A percentile compares a stretch with the other conserved stretches of the same genome.
These are phyloP conservation scores for Agonopterix subpropinquella DNA, from an alignment of 2,888 invertebrate genomes.

Conservation along the genomic window DNA sequence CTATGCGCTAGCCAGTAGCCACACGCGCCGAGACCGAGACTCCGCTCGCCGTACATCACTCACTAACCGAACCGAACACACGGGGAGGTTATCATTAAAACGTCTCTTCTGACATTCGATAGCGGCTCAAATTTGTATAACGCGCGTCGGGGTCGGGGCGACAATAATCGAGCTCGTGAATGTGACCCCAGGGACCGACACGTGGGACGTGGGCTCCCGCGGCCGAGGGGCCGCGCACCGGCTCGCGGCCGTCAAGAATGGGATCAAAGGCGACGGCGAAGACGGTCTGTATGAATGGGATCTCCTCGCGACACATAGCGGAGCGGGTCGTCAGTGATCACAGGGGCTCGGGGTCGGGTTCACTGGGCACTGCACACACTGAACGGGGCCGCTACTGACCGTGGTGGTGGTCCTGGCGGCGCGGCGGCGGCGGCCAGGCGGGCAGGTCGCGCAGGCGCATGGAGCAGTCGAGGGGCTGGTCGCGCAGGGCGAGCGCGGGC, in stretches of 20 bases:
- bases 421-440: slow-evolving; percentile 61
- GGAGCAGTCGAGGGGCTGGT: slow-evolving; percentile 84
- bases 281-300: not conserved
- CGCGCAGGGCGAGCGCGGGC: slow-evolving; percentile 79
- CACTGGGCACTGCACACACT: not conserved
- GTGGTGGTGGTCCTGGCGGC: slow-evolving; percentile 31
- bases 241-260: slow-evolving; percentile 9
- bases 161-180: slow-evolving; percentile 24
- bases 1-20: not conserved
- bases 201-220: slow-evolving; percentile 13
- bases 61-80: not conserved
- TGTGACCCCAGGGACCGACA: slow-evolving; percentile 15
- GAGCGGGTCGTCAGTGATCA: too few relatives aligned
- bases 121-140: slow-evolving; percentile 24
- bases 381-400: slow-evolving; percentile 40
- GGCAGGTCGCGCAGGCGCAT: slow-evolving; percentile 74
- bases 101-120: slow-evolving; percentile 8
- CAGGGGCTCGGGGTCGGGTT: slow-evolving; percentile 4
- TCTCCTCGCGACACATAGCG: too few relatives aligned
- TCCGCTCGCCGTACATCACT: too few relatives aligned
- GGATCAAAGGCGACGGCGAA: slow-evolving; percentile 15
- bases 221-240: slow-evolving; percentile 18
- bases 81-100: not conserved
- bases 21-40: not conserved
- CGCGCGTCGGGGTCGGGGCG: slow-evolving; percentile 20